phyloP scores from a whole-genome alignment of 2,888 invertebrate genomes.

The Pyrrhia umbra region DNA sequence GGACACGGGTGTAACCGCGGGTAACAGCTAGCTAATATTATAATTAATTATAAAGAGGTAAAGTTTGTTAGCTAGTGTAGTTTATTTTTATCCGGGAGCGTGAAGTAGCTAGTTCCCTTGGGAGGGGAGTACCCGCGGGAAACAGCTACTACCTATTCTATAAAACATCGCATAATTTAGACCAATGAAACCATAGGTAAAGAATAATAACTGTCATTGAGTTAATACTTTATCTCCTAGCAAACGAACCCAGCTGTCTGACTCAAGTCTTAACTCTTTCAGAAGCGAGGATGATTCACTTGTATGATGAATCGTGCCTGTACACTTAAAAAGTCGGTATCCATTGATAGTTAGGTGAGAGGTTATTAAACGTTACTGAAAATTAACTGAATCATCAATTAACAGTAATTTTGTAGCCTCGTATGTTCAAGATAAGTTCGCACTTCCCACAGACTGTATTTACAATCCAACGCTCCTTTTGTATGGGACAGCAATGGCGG shows the following conservation, averaged over 20 bases:
- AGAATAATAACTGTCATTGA: no score
- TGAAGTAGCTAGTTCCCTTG: no score
- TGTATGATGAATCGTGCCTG: not conserved
- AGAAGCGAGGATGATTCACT: not conserved
- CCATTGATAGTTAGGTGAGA: constrained; percentile 48
- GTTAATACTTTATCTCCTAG: no score
- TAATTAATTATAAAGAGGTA: no score
- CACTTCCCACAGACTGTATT: not conserved
- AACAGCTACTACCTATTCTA: no score
- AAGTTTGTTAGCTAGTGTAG: no score
- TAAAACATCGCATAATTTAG: no score
- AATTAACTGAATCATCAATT: constrained; percentile 48
- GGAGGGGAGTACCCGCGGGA: no score
- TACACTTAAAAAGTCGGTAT: not conserved
- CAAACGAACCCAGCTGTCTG: not conserved
- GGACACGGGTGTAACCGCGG: no score
- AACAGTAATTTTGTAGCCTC: constrained; percentile 21
- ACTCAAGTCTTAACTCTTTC: constrained; percentile 1
- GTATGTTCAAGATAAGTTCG: constrained; percentile 1
- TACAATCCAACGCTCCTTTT: not conserved
- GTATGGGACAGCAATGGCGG: not conserved
- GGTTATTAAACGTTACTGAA: constrained; percentile 50
- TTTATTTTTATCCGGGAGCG: no score
- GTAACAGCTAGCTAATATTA: no score
- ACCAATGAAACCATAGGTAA: no score